Conservation (phyloP, 2,113 vertebrate species). For the Alouatta palliata region DNA sequence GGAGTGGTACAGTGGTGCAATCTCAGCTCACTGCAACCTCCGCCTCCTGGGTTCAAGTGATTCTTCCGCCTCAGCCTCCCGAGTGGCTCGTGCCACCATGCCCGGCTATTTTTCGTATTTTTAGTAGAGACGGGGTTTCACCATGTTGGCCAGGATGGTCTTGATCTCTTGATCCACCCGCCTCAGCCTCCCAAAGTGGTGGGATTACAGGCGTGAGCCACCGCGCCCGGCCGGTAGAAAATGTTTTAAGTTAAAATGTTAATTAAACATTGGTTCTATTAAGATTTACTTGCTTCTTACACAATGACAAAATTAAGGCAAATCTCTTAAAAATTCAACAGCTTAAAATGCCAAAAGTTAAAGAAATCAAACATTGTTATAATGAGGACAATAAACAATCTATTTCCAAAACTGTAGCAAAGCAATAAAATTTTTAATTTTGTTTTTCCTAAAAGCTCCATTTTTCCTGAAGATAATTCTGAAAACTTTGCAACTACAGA, state of each 20-base stretch:
- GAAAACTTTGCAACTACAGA: not conserved
- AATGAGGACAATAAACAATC: not conserved
- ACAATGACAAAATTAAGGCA: not conserved
- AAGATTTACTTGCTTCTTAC: not conserved
- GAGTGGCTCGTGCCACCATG: too few relatives aligned
- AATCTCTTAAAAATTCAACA: conserved; percentile 29
- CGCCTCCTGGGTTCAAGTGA: too few relatives aligned
- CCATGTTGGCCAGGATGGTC: too few relatives aligned
- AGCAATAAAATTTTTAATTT: not conserved
- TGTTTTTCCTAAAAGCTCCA: not conserved
- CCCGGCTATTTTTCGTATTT: too few relatives aligned
- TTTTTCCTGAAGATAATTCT: not conserved
- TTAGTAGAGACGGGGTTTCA: too few relatives aligned
- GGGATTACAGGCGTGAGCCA: too few relatives aligned
- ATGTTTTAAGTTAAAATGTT: not conserved
- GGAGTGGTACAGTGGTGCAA: too few relatives aligned
- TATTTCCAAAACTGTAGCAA: not conserved
- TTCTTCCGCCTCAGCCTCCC: too few relatives aligned
- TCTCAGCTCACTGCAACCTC: too few relatives aligned
- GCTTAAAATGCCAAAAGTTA: not conserved
- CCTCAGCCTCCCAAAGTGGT: too few relatives aligned
- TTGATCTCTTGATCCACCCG: too few relatives aligned
- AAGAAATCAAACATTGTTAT: not conserved
- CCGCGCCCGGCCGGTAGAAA: too few relatives aligned
- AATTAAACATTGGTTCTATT: conserved; percentile 12